Evolutionary conservation across 2,113 vertebrate species (phyloP).

Genomic region (Cheilinus undulatus): DNA sequence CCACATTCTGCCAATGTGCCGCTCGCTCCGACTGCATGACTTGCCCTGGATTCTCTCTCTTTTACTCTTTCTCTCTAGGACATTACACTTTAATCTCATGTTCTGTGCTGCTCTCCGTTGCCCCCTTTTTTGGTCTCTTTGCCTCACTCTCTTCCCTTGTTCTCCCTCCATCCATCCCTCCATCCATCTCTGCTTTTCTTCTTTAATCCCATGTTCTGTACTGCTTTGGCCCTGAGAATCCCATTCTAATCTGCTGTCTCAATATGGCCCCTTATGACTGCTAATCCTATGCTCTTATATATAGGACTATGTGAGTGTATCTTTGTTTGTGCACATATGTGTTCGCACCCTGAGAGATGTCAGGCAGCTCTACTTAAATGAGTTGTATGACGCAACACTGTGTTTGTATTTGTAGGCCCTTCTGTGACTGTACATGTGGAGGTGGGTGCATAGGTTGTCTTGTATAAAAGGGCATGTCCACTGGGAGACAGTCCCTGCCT

Average conservation of each 20-base stretch:
- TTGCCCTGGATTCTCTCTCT: slow-evolving; percentile 69
- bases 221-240: slow-evolving; percentile 59
- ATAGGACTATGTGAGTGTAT: neutral
- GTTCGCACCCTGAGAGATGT: slow-evolving; percentile 47
- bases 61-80: slow-evolving; percentile 64
- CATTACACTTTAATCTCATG: slow-evolving; percentile 79
- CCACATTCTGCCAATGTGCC: slow-evolving; percentile 75
- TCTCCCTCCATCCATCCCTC: slow-evolving; percentile 45
- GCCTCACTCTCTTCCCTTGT: slow-evolving; percentile 42
- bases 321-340: slow-evolving; percentile 1
- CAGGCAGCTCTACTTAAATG: slow-evolving; percentile 24
- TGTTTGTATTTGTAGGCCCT: slow-evolving; percentile 32
- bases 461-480: slow-evolving; percentile 46
- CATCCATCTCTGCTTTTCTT: slow-evolving; percentile 55
- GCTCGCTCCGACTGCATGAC: slow-evolving; percentile 68
- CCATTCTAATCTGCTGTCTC: slow-evolving; percentile 76
- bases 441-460: slow-evolving; percentile 20
- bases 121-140: slow-evolving; percentile 42
- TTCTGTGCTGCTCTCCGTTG: slow-evolving; percentile 52
- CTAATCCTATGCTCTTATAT: slow-evolving; percentile 59
- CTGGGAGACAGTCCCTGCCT: slow-evolving; percentile 33
- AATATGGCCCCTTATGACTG: slow-evolving; percentile 63
- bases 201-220: slow-evolving; percentile 76
- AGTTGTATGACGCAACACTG: slow-evolving; percentile 56
- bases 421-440: slow-evolving; percentile 7